These are phyloP conservation scores for Ceratothoa steindachneri DNA, from an alignment of 2,888 invertebrate species.

Conservation along the genomic window DNA sequence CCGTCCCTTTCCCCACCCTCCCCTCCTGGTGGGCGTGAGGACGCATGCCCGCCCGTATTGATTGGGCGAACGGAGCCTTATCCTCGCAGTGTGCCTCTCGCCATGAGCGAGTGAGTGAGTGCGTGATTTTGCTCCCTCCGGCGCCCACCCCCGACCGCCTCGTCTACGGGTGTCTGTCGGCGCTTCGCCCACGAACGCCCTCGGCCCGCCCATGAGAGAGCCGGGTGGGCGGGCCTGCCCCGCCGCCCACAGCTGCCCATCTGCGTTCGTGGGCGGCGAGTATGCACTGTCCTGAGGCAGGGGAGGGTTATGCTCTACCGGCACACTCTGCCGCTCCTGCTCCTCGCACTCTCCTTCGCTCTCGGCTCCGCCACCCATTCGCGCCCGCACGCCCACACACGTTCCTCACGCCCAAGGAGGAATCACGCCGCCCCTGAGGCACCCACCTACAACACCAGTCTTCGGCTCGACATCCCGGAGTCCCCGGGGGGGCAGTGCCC, in stretches of 20 bases:
- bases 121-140: neutral
- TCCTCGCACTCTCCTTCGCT: conserved; percentile 33
- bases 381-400: conserved; percentile 15
- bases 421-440: conserved; percentile 7
- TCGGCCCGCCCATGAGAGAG: conserved; percentile 12
- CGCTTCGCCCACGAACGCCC: conserved; percentile 13
- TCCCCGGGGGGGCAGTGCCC: conserved; percentile 9
- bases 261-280: conserved; percentile 27
- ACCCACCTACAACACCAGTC: neutral
- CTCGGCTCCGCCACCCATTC: conserved; percentile 21
- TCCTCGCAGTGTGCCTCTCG: neutral
- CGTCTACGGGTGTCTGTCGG: conserved; percentile 2
- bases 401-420: conserved; percentile 1
- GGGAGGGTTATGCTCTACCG: conserved; percentile 43
- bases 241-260: conserved; percentile 12
- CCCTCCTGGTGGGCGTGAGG: conserved; percentile 10
- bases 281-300: conserved; percentile 39
- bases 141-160: conserved; percentile 11
- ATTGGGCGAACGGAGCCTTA: neutral
- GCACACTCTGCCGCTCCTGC: conserved; percentile 36
- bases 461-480: conserved; percentile 10
- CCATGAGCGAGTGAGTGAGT: conserved; percentile 12
- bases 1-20: neutral
- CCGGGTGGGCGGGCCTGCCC: conserved; percentile 8
- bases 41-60: conserved; percentile 15